Base-by-base conservation (phyloP, 1,140 invertebrate species). In the Palaemon carinicauda region DNA sequence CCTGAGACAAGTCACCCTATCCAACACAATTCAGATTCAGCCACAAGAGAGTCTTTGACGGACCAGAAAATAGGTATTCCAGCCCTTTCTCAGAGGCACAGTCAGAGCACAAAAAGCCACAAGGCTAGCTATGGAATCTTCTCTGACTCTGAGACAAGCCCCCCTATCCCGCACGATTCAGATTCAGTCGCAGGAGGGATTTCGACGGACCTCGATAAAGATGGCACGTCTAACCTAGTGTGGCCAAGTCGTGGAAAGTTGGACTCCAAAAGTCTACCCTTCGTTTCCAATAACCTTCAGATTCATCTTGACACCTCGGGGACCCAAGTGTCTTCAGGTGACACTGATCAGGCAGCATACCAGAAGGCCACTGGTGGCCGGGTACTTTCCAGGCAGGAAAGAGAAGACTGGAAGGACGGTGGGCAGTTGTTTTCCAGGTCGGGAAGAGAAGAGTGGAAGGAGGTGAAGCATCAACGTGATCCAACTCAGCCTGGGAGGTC, bases 11-110 rank as follows among this genome's bases (percentile, higher is more conserved):
- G 56, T 9, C 21, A 17, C 3, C 12, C 33, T n/a, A 19, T 33
- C 33, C 24, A 15, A 9, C 41, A 12, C 12, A 5, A 41, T 5
- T 1, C 12, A 5, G 41, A 41, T 7, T 3, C 41, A 9, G 41
- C 7, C 41, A 12, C 41, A 41, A 12, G 41, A 12, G 1, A 0
- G 1, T 9, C 41, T 41, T 9, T 9, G 41, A 12, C 41, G 7
- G 41, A 41, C 41, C 41, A n/a, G 82, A 54, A 75, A 29, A 41
- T 83, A 4, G 82, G 82, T 5, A 33, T 53, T n/a, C 82, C 82
- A 10, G 24, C 65, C n/a, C 21, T 56, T 27, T 12, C 65, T 9
- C 53, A 17, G 15, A 21, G n/a, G 17, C 75, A 65, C 60, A 31
- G 54, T 50, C 60, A 31, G 77, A 75, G 84, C 54, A 29, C 60